Percentiles rank a stretch among this genome's conserved stretches.
phyloP scores from a whole-genome alignment of 2,797 vertebrate genomes.

The Acridotheres tristis region DNA sequence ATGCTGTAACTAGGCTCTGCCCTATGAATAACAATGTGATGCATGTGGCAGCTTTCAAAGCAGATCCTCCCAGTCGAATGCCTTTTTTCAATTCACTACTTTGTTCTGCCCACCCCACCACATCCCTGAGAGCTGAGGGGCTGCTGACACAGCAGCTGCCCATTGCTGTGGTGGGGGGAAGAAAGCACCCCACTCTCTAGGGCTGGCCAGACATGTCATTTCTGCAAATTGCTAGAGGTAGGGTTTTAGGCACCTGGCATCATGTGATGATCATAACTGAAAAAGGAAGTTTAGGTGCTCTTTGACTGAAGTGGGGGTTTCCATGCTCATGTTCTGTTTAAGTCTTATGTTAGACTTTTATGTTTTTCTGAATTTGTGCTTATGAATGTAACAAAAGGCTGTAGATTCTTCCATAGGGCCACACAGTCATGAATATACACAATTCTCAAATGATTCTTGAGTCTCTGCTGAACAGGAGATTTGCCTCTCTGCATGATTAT shows the following conservation, averaged over 20 bases:
- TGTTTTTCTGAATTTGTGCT: not conserved
- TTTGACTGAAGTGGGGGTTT: not conserved
- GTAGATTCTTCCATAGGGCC: not conserved
- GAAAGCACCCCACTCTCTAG: accelerated
- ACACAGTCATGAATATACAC: not conserved
- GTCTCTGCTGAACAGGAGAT: not conserved
- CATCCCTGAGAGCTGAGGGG: not conserved
- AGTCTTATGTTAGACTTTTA: not conserved
- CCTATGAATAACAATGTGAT: not conserved
- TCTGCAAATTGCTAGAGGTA: not conserved
- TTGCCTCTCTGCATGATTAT: not conserved
- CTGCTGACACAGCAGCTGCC: not conserved
- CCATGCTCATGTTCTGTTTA: not conserved
- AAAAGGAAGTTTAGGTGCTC: not conserved
- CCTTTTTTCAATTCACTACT: not conserved
- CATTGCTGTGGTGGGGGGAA: not conserved
- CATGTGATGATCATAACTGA: not conserved
- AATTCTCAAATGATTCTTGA: not conserved
- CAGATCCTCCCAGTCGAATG: not conserved
- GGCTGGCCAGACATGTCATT: not conserved
- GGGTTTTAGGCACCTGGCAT: not conserved
- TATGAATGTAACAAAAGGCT: not conserved
- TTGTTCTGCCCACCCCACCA: not conserved
- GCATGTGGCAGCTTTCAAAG: not conserved
- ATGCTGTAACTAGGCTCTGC: not conserved